Conservation (phyloP, 1,140 invertebrate genomes). For the Antheraea pernyi region DNA sequence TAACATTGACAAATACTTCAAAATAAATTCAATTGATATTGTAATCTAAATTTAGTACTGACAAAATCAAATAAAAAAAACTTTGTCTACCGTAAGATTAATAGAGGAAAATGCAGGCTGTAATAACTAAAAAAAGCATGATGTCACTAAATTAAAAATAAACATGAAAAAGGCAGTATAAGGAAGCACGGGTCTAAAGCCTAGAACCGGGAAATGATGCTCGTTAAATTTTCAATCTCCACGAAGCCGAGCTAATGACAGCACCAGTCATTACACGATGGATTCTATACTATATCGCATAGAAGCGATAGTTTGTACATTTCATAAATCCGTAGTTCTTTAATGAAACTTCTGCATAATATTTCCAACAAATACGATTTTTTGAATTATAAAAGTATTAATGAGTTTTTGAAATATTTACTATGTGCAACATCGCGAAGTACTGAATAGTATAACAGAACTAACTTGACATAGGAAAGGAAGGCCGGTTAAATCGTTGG, state of each 20-base stretch:
- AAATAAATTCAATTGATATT: no score
- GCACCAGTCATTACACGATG: slow-evolving; percentile 41
- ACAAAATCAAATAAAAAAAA: neutral
- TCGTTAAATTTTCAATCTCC: slow-evolving; percentile 67
- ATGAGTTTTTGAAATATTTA: no score
- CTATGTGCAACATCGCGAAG: no score
- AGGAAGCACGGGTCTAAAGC: slow-evolving; percentile 13
- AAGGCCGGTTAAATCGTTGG: no score
- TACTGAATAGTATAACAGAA: no score
- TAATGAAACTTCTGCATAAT: neutral
- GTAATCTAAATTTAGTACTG: no score
- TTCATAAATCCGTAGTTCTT: neutral
- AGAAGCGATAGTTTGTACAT: neutral
- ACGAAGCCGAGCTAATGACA: slow-evolving; percentile 45
- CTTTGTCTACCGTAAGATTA: neutral
- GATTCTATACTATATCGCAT: neutral
- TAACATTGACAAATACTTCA: no score
- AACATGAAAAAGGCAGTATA: slow-evolving; percentile 14
- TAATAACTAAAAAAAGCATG: neutral
- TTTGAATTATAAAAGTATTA: neutral
- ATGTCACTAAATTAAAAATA: slow-evolving; percentile 17
- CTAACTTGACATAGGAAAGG: no score
- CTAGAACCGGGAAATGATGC: slow-evolving; percentile 43
- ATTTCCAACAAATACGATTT: neutral
- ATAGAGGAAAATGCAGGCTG: neutral